phyloP scores from a whole-genome alignment of 2,113 vertebrate genomes.

The Stegastes partitus region DNA sequence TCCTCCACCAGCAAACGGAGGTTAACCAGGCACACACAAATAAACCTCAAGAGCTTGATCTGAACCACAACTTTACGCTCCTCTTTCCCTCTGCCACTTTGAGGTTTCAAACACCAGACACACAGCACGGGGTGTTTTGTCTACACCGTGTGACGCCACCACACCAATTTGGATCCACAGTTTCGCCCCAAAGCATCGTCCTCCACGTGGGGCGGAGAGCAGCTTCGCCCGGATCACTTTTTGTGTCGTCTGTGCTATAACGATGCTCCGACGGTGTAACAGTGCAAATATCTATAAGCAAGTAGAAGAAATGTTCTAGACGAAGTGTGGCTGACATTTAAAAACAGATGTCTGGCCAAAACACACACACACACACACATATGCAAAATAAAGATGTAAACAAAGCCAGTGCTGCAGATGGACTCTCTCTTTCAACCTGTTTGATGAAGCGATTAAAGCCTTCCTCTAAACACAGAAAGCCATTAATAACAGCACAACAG shows the following conservation, averaged over 20 bases:
- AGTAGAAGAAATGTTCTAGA: not conserved
- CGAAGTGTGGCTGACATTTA: conserved; percentile 4
- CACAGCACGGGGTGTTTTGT: conserved; percentile 44
- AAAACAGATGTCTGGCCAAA: conserved; percentile 9
- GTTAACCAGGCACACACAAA: conserved; percentile 45
- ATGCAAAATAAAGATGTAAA: conserved; percentile 11
- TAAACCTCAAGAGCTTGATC: conserved; percentile 51
- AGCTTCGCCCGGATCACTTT: conserved; percentile 23
- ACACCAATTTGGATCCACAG: conserved; percentile 37
- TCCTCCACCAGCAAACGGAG: conserved; percentile 28
- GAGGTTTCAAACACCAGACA: conserved; percentile 53
- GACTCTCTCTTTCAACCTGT: conserved; percentile 32
- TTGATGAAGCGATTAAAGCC: conserved; percentile 43
- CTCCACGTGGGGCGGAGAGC: not conserved
- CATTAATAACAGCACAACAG: conserved; percentile 54
- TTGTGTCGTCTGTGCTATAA: not conserved
- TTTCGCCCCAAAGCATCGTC: conserved; percentile 22
- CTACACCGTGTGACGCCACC: conserved; percentile 24
- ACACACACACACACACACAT: conserved; percentile 1
- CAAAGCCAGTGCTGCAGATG: conserved; percentile 31
- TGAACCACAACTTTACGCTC: conserved; percentile 49
- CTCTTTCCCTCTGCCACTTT: conserved; percentile 33
- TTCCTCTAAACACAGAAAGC: conserved; percentile 32
- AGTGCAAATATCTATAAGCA: not conserved
- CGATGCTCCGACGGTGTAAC: conserved; percentile 8